phyloP scores from a whole-genome alignment of 1,140 invertebrate genomes.

The Rhagoletis zephyria region DNA sequence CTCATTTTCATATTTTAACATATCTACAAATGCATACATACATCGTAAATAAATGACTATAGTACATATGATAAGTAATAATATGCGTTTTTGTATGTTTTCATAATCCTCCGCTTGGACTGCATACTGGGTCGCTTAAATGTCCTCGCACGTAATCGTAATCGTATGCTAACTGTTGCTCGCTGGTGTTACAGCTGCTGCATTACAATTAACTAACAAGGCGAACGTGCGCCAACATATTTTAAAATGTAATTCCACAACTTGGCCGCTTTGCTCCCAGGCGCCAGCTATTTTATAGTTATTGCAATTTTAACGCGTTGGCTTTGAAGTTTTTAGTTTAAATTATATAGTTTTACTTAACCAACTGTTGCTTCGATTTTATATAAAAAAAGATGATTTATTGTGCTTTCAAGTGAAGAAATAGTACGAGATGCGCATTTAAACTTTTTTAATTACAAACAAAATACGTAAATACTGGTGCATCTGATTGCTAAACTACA shows the following conservation, averaged over 20 bases:
- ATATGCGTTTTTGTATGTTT: background rate
- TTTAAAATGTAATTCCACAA: no score
- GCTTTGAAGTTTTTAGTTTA: no score
- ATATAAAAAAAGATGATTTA: background rate
- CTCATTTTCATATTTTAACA: background rate
- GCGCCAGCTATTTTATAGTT: background rate
- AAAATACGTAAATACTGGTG: background rate
- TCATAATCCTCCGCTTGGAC: background rate
- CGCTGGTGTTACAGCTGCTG: background rate
- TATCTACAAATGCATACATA: background rate
- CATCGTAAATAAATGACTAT: background rate
- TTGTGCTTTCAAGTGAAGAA: background rate
- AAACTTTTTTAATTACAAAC: slow-evolving; percentile 50
- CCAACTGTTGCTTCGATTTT: background rate
- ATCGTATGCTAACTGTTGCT: slow-evolving; percentile 41
- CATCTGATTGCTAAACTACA: background rate
- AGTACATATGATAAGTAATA: background rate
- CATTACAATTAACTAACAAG: background rate
- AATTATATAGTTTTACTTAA: no score
- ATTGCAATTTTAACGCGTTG: background rate
- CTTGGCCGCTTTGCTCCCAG: background rate
- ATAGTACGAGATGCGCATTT: background rate
- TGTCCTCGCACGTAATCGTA: slow-evolving; percentile 27
- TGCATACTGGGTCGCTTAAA: background rate
- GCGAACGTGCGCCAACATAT: slow-evolving; percentile 2